These are phyloP conservation scores for Andrena fulva DNA, from an alignment of 2,888 invertebrate genomes.

Conservation along the genomic window DNA sequence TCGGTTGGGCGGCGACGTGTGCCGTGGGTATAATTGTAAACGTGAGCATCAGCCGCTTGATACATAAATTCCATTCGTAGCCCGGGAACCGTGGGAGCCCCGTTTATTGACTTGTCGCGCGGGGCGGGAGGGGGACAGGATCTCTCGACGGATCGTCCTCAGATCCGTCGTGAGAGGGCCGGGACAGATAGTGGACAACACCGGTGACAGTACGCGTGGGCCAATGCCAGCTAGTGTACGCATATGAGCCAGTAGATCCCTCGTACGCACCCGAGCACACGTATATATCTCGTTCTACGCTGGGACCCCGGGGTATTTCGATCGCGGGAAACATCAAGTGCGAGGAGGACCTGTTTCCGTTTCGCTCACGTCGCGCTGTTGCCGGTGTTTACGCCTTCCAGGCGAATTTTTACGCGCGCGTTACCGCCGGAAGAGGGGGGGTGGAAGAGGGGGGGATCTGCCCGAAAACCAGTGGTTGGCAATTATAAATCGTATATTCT, in stretches of 20 bases:
- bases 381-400: conserved; percentile 58
- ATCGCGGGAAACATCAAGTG: conserved; percentile 22
- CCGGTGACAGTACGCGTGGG: conserved; percentile 66
- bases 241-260: background rate
- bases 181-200: conserved; percentile 36
- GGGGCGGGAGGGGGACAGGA: conserved; percentile 35
- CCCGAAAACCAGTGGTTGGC: conserved; percentile 7
- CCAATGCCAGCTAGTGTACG: conserved; percentile 32
- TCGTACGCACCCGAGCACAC: background rate
- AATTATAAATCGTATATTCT: conserved; percentile 17
- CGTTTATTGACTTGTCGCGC: conserved; percentile 30
- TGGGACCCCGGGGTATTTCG: background rate
- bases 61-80: conserved; percentile 50
- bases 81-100: background rate
- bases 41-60: conserved; percentile 40
- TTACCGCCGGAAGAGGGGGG: no score
- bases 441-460: background rate
- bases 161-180: conserved; percentile 41
- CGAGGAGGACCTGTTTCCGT: conserved; percentile 36
- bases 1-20: conserved; percentile 62
- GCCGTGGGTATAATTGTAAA: conserved; percentile 39
- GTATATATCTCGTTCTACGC: background rate
- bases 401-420: conserved; percentile 53
- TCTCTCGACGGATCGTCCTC: conserved; percentile 48
- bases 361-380: conserved; percentile 46